phyloP scores from a whole-genome alignment of 2,888 invertebrate genomes.

The Pristionchus fissidentatus region DNA sequence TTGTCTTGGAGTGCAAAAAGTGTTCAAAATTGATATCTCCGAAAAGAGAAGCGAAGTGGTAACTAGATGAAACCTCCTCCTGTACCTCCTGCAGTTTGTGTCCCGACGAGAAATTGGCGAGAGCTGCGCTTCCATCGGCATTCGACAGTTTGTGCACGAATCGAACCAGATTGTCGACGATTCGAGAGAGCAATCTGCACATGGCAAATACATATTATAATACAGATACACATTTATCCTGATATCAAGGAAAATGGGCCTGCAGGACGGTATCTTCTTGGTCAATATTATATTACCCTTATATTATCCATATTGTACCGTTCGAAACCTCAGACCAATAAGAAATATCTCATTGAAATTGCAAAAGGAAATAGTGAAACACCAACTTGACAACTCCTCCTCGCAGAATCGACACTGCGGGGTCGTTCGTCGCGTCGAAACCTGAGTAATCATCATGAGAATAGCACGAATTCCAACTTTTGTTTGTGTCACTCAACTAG shows the following conservation, averaged over 20 bases:
- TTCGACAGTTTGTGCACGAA: background rate
- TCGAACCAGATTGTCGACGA: constrained; percentile 26
- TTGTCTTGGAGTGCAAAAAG: no score
- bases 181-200: constrained; percentile 27
- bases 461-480: background rate
- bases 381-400: constrained; percentile 19
- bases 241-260: no score
- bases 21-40: no score
- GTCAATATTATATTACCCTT: no score
- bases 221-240: no score
- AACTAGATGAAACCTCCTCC: background rate
- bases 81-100: constrained; percentile 26
- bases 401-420: background rate
- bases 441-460: background rate
- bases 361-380: background rate
- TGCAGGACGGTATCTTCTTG: no score
- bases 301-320: no score
- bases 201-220: no score
- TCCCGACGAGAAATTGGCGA: constrained; percentile 4
- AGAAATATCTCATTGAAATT: background rate
- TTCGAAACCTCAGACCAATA: background rate
- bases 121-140: background rate
- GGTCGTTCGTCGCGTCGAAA: background rate
- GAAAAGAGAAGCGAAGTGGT: background rate
- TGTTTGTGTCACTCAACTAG: no score